These are phyloP conservation scores for Distichodus sexfasciatus DNA, from an alignment of 2,797 vertebrate genomes.

Conservation along the genomic window DNA sequence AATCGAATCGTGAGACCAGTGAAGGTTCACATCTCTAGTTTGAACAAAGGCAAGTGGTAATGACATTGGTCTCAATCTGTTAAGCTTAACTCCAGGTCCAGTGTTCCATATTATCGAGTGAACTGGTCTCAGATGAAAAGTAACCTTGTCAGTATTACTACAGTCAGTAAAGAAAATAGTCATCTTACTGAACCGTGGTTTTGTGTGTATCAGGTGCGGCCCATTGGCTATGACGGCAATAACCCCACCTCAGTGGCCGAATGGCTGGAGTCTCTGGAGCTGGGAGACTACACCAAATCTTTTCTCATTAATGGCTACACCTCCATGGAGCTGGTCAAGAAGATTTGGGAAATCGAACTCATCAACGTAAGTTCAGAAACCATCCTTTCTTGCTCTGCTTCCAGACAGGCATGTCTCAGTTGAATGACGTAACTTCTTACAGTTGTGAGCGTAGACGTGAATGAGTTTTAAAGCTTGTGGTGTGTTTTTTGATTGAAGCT, in stretches of 20 bases:
- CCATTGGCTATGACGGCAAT: conserved; percentile 90
- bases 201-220: conserved; percentile 81
- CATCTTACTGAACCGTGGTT: background rate
- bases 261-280: conserved; percentile 95
- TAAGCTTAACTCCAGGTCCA: too few species aligned
- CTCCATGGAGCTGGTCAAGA: conserved; percentile 97
- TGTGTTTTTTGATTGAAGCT: too few species aligned
- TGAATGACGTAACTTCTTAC: background rate
- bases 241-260: conserved; percentile 94
- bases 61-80: too few species aligned
- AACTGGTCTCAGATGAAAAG: too few species aligned
- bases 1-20: too few species aligned
- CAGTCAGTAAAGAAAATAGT: too few species aligned
- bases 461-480: background rate
- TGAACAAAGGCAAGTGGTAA: too few species aligned
- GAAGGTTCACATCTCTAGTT: too few species aligned
- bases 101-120: too few species aligned
- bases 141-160: too few species aligned
- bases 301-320: conserved; percentile 98
- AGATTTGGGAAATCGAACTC: conserved; percentile 98
- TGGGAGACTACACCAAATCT: conserved; percentile 96
- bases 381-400: conserved; percentile 57
- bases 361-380: conserved; percentile 88
- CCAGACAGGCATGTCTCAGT: conserved; percentile 2
- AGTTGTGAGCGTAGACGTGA: background rate